Evolutionary conservation across 92 coral and sea anemone genomes (phyloP), one percentile per base, ranked within the genome.

Genomic region (Micromussa lordhowensis): DNA sequence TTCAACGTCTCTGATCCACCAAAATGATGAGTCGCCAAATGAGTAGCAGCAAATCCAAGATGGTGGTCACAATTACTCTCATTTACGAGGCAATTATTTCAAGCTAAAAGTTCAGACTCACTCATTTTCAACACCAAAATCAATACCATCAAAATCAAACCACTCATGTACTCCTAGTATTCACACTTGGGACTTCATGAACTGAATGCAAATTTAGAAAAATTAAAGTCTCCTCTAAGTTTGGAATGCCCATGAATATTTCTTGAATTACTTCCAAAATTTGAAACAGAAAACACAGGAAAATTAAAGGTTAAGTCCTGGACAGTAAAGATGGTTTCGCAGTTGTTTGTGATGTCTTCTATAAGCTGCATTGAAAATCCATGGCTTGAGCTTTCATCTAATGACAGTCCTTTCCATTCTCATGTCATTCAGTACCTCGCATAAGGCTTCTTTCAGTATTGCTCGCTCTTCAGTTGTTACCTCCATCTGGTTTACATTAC

Each of bases 261-360:
- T 90, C 93, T 29, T 93, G 89, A 21, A 93, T 83, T 24, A 93
- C 91, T 76, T 93, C 93, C 64, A 92, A 85, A 57, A 92, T 92
- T 81, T 53, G 32, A 30, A 4, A 82, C 17, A 3, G 95, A 92
- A 64, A 66, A 90, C n/a, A 92, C 93, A 28, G 95, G 95, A 32
- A 87, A 90, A 68, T 36, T 66, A 32, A 1, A 28, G 18, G 48
- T 38, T 6, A 89, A 26, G 74, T 90, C 91, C 18, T 92, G 83
- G 64, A 91, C 48, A 53, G 82, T 84, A 85, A 93, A 93, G 34
- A 93, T 63, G 44, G 17, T 55, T 7, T 87, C 66, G 22, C 92
- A 93, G 53, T 84, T 90, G 2, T 73, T 38, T 2, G 81, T 75
- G 83, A 91, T 61, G 36, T 80, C 82, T 10, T 93, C 85, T 12